These are phyloP conservation scores for Vipera ursinii DNA, from an alignment of 2,797 vertebrate genomes.

Conservation along the genomic window DNA sequence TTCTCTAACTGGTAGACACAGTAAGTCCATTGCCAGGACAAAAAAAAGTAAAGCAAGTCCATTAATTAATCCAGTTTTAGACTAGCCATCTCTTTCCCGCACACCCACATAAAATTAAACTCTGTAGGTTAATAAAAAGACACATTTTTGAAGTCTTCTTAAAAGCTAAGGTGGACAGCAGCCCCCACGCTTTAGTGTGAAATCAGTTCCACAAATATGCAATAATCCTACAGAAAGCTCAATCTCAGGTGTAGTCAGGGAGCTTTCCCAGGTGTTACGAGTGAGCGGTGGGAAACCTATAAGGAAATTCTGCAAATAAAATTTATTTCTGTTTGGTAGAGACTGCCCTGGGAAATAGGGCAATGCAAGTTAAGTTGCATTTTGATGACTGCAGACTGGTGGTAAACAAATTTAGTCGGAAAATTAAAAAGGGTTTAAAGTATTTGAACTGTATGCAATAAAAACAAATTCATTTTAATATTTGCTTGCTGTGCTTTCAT, in stretches of 20 bases:
- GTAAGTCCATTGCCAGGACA: not conserved
- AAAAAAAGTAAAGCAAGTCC: not conserved
- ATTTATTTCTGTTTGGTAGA: not conserved
- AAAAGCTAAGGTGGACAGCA: not conserved
- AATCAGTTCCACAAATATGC: not conserved
- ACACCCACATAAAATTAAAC: not conserved
- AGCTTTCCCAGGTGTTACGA: not conserved
- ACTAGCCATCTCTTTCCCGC: not conserved
- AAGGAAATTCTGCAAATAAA: not conserved
- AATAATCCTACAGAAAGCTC: not conserved
- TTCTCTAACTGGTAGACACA: not conserved
- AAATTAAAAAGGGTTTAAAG: not conserved
- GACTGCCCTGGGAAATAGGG: not conserved
- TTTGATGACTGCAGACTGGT: not conserved
- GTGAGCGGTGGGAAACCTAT: not conserved
- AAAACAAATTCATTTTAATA: not conserved
- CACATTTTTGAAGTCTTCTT: not conserved
- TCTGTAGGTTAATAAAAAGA: not conserved
- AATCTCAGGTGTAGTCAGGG: not conserved
- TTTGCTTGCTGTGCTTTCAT: not conserved
- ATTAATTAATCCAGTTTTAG: not conserved
- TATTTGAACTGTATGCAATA: not conserved
- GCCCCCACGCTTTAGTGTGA: not conserved
- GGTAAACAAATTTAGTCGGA: not conserved
- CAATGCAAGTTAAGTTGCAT: not conserved